Evolutionary conservation across 2,888 invertebrate species (phyloP), one percentile per base, ranked within the genome.

Genomic region (Drosophila seclusa): DNA sequence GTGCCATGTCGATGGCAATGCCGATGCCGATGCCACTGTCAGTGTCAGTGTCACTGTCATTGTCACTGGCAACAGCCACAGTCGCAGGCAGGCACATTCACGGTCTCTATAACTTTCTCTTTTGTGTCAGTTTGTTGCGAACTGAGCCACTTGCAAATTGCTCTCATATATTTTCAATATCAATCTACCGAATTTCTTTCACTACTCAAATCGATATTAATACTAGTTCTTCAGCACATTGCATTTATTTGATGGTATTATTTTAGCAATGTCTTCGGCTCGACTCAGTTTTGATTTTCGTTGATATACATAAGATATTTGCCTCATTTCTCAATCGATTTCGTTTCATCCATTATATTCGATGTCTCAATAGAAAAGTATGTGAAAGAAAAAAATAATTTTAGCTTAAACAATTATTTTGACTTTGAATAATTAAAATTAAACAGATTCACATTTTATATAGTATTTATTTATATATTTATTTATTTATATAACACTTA

Each of bases 91-190:
- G 32, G 32, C 32, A 32, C 32, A 48, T 40, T 59, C 55, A 52
- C 50, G 32, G 69, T 31, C 34, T 21, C 34, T 1, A 40, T 34
- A 34, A 68, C 40, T 68, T 68, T 68, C 67, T 18, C 48, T 38
- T 67, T 27, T 66, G 67, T n/a, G 27, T 27, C 32, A 18, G 67
- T 27, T 21, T 38, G 36, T 45, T 31, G 48, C 66, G 27, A 68
- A 69, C 68, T 69, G 53, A 61, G 60, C 71, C 71, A 69, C 70
- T 71, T 50, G 54, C 27, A 34, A 61, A 36, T 48, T 50, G 18
- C 24, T 32, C 27, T 34, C 40, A 16, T 27, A 32, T 49, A 32
- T 29, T 50, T 45, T 16, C 49, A 27, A 57, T 50, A 36, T 38
- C 11, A 31, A 69, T 27, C 18, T 52, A 16, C 32, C 16, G 4